Base-by-base conservation (phyloP, 2,113 vertebrate genomes). In the Sus scrofa region DNA sequence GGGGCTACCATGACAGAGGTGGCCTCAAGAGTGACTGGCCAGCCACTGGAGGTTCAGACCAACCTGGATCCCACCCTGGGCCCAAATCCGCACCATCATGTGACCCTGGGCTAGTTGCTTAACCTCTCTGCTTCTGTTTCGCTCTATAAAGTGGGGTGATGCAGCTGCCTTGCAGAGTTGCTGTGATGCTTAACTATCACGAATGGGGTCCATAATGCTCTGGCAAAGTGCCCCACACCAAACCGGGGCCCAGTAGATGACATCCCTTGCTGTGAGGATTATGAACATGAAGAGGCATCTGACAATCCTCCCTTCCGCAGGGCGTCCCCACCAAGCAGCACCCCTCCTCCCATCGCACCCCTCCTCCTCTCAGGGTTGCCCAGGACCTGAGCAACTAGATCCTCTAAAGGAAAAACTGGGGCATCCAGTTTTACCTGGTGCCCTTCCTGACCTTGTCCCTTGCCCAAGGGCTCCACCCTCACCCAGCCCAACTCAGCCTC, bases 361-460 rank as follows among this genome's bases (percentile, higher is more conserved):
- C n/a, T n/a, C n/a, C n/a, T n/a, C n/a, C 70, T 60, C 63, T 65
- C 54, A 68, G 60, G 65, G 67, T 24, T 10, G 7, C 65, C 67
- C 32, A 30, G 70, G 50, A 52, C 67, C 78, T 58, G 71, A 87
- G 58, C 58, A 93, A 75, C 34, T 24, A 81, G 86, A 81, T 60
- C 67, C 22, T 67, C 27, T 77, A 16, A 81, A 74, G 60, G 60
- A 83, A 24, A 75, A 79, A 60, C 73, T 74, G 37, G 79, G 68
- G 44, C 52, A 20, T 37, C 68, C 10, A 50, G 74, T 37, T 74
- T 84, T 94, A 44, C 39, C 14, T 60, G 15, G 22, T 37, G 32
- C 20, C 30, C 83, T 77, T 39, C 73, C 8, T 62, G 11, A 68
- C 39, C 56, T 34, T 52, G 37, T 52, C 44, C 10, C 73, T 37